phyloP scores from a whole-genome alignment of 2,888 invertebrate species.

The Pristionchus mayeri region DNA sequence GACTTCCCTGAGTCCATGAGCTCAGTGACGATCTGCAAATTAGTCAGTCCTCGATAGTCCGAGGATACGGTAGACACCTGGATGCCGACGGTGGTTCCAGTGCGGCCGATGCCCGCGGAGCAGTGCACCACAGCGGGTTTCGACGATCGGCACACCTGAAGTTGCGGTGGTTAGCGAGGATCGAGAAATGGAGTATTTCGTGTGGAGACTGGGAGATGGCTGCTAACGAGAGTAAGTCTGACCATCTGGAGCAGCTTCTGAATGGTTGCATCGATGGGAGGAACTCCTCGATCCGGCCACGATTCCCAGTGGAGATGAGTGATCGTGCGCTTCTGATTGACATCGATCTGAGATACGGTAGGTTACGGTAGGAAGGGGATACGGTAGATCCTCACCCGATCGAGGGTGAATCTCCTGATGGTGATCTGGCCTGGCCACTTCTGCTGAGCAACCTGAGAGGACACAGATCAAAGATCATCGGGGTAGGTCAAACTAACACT shows the following conservation, averaged over 20 bases:
- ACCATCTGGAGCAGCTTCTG: constrained; percentile 39
- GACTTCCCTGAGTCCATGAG: constrained; percentile 5
- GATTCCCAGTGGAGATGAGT: constrained; percentile 46
- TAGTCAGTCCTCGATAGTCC: not conserved
- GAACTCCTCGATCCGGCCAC: constrained; percentile 41
- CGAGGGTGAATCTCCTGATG: constrained; percentile 5
- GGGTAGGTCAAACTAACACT: not conserved
- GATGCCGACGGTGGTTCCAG: constrained; percentile 28
- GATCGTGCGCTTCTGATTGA: constrained; percentile 25
- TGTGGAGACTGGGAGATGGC: no score
- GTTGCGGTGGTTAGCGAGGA: not conserved
- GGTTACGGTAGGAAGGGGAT: not conserved
- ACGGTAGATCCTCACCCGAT: not conserved
- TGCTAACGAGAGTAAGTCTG: not conserved
- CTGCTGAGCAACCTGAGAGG: not conserved
- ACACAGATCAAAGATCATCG: constrained; percentile 23
- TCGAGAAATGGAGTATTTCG: not conserved
- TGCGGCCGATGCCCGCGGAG: constrained; percentile 23
- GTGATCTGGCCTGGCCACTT: constrained; percentile 38
- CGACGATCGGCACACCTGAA: not conserved
- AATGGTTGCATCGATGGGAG: constrained; percentile 25
- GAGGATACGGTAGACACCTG: constrained; percentile 3
- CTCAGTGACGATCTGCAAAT: constrained; percentile 28
- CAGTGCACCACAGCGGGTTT: constrained; percentile 18
- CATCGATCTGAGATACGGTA: constrained; percentile 1